Percentiles rank a stretch among this genome's conserved stretches.
Evolutionary conservation across 2,888 invertebrate species (phyloP).

Genomic region (Palloptera scutellata): DNA sequence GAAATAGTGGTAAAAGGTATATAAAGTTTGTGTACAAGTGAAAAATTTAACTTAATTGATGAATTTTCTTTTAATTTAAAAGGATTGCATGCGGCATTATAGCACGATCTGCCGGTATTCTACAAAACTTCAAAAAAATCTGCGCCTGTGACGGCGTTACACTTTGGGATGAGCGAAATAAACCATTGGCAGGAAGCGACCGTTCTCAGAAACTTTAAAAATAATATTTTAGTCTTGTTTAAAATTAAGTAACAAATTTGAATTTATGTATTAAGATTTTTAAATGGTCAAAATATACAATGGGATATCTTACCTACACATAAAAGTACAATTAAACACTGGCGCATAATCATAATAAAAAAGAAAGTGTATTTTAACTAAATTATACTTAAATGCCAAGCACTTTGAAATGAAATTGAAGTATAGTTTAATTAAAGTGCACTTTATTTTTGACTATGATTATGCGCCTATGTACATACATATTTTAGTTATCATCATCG

Average conservation of each 20-base stretch:
- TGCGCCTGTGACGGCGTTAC: slow-evolving; percentile 91
- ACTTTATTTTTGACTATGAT: too few species aligned
- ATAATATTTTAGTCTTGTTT: slow-evolving; percentile 3
- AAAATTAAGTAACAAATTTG: not conserved
- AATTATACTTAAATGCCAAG: too few species aligned
- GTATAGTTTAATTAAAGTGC: too few species aligned
- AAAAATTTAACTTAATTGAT: not conserved
- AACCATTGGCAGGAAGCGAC: slow-evolving; percentile 63
- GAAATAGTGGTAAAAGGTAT: slow-evolving; percentile 72
- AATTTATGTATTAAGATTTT: slow-evolving; percentile 10
- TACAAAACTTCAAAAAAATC: slow-evolving; percentile 85
- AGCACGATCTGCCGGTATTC: slow-evolving; percentile 85
- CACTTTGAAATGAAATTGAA: too few species aligned
- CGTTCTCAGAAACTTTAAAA: slow-evolving; percentile 49
- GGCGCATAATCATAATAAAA: slow-evolving; percentile 9
- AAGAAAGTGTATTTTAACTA: too few species aligned
- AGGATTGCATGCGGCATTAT: slow-evolving; percentile 87
- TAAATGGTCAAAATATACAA: slow-evolving; percentile 5
- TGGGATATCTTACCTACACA: too few species aligned
- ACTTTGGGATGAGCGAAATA: slow-evolving; percentile 85
- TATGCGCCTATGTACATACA: too few species aligned
- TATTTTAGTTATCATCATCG: slow-evolving; percentile 33
- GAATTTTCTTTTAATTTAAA: slow-evolving; percentile 1
- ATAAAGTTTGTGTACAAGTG: not conserved
- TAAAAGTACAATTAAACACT: slow-evolving; percentile 1